phyloP scores from a whole-genome alignment of 2,888 invertebrate species.

The Drosophila paranaensis region DNA sequence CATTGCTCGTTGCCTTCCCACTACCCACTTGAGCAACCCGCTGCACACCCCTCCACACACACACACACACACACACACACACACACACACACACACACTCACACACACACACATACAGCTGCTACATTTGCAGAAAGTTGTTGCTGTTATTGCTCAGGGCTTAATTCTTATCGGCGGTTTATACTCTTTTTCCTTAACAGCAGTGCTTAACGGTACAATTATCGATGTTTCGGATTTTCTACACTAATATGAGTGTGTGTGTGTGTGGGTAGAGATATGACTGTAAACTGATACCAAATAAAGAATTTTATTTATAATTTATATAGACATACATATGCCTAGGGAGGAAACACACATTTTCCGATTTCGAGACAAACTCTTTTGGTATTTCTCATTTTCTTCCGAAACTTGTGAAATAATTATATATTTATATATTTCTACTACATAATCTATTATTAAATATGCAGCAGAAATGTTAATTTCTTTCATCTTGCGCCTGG shows the following conservation, averaged over 20 bases:
- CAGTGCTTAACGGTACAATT: constrained; percentile 63
- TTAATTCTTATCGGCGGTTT: constrained; percentile 73
- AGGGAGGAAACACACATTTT: background rate
- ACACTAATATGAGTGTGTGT: background rate
- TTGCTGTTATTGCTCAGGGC: constrained; percentile 50
- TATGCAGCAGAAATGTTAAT: too few relatives aligned
- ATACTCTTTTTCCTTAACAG: constrained; percentile 53
- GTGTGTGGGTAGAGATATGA: constrained; percentile 9
- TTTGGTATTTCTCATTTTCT: too few relatives aligned
- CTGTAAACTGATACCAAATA: constrained; percentile 1
- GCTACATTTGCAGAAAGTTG: constrained; percentile 29
- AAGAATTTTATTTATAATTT: background rate
- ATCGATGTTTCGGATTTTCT: constrained; percentile 26
- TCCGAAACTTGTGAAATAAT: too few relatives aligned
- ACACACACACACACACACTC: background rate
- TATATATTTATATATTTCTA: too few relatives aligned
- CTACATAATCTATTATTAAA: too few relatives aligned
- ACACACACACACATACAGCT: constrained; percentile 13
- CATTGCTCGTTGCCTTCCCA: background rate
- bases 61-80: constrained; percentile 3
- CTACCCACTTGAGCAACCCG: background rate
- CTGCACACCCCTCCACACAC: background rate
- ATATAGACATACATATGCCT: background rate
- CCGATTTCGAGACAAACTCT: too few relatives aligned
- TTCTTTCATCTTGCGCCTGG: background rate